Evolutionary conservation across 2,797 vertebrate genomes (phyloP), one percentile per base, ranked within the genome.

Genomic region (Melanotaenia maccullochi): DNA sequence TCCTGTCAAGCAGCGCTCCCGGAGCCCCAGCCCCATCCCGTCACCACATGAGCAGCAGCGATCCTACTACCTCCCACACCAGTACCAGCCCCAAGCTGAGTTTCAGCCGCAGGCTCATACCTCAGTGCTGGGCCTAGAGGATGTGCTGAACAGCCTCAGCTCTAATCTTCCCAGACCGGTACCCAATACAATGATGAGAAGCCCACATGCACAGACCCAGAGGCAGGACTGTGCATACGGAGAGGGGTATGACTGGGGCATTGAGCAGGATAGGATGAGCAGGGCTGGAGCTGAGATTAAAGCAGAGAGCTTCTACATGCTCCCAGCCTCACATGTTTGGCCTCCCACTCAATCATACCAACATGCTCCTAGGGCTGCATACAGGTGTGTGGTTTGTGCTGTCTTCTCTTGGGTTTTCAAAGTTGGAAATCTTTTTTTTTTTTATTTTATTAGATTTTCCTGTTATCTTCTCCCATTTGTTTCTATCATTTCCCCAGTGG

Each of bases 11-110:
- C 95, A 94, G 76, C 96, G 94, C 60, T 97, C 97, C 49, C 93
- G 96, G 58, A 98, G 94, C 89, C 96, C 97, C 78, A 98, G 97
- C 77, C 96, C 97, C 44, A 96, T 96, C 73, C 91, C 95, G 9
- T 89, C 75, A 3, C 88, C 89, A 71, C 95, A 96, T 3, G 95
- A 96, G 47, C 90, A 86, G 35, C 89, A 89, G 40, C 81, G 61
- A 8, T 44, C 81, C 54, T 83, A 72, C 68, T 82, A 83, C 72
- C 52, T 72, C 30, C 72, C 68, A 16, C 85, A 85, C 18, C 42
- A 44, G 42, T 44, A 44, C 42, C 42, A 44, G 18, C 5, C 42
- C 42, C 42, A 18, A 20, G 42, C 42, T 44, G 85, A 85, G 62
- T 73, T 69, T 69, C 81, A 86, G 1, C 22, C 71, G 0, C 76